Evolutionary conservation across 1,140 invertebrate genomes (phyloP), one percentile per base, ranked within the genome.

Genomic region (Tetramorium simillimum): DNA sequence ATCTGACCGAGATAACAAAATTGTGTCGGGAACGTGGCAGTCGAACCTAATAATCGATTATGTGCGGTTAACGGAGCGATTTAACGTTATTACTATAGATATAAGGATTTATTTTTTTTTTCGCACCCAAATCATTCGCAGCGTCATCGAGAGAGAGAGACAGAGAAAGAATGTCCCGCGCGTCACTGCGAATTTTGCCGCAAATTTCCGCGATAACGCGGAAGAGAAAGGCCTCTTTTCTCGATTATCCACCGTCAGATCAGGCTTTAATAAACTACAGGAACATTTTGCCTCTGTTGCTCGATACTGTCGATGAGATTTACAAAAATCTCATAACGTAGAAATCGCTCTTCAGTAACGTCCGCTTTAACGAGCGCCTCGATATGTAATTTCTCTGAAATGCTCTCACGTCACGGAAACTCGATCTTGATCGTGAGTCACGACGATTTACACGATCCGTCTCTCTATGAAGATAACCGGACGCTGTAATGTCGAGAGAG

Each of bases 1-100:
- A 84, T 84, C 80, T 84, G 80, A 84, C 80, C 69, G 80, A 84
- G 80, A 84, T 84, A 84, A 84, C 80, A 72, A 84, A 84, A 84
- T 84, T 84, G 80, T 75, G 56, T 21, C 69, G 69, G 69, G 80
- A 84, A 84, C 69, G 14, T 60, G 53, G 53, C 69, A 75, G 69
- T 62, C 69, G 53, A 84, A 58, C 28, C 53, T 75, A 60, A 73
- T 75, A 69, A 84, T 84, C 69, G 80, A 84, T 84, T 75, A 84
- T 60, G 24, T n/a, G 43, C 69, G 69, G 40, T 73, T 75, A 84
- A 75, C 28, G 21, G 40, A 49, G 69, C 80, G 69, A 75, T 60
- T 60, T 84, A 62, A 75, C 80, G 24, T 46, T 18, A 56, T 84
- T 73, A 60, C n/a, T 33, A n/a, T 18, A 62, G 28, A 75, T 37